Evolutionary conservation across 2,888 invertebrate genomes (phyloP), one percentile per base, ranked within the genome.

Genomic region (Rotaria sp.): DNA sequence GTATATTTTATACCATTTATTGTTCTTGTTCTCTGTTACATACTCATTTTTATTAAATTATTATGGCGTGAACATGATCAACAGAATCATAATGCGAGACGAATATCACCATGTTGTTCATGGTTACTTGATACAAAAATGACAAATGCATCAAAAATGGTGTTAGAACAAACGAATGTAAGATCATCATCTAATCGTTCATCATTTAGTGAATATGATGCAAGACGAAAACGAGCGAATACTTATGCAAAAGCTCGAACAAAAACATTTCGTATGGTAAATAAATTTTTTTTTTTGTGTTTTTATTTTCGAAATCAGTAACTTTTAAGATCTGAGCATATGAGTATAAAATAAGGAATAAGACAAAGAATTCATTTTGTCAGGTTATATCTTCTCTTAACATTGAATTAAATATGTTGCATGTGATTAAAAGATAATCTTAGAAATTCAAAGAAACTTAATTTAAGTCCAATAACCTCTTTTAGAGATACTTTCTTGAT

Each of bases 231-330:
- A 21, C 80, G 45, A 21, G 41, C 80, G 8, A 80, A 26, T 45
- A 80, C 45, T 26, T 80, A 80, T 45, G 80, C 45, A 13, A 41
- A 45, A 80, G 80, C 80, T 15, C 41, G 45, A 41, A 45, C 80
- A 80, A 80, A 80, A n/a, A 80, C 80, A 80, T 80, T 80, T 45
- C 45, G 80, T 3, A 80, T 80, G 80, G 67, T 67, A 67, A 30
- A 21, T 67, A 26, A n/a, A 15, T 26, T 18, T 15, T 35, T 35
- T 67, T 35, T 30, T 67, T 35, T 67, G 1, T 1, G 10, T 18
- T 50, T 45, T 45, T 45, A 45, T 45, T 50, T 50, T 15, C 3
- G 35, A 30, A 52, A 52, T 24, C 0, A 21, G 4, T 8, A 52
- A 52, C 11, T 24, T 21, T 24, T 8, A 21, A 52, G 5, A 52